These are phyloP conservation scores for Sebastes flavidus DNA, from an alignment of 2,797 vertebrate genomes.

Conservation along the genomic window DNA sequence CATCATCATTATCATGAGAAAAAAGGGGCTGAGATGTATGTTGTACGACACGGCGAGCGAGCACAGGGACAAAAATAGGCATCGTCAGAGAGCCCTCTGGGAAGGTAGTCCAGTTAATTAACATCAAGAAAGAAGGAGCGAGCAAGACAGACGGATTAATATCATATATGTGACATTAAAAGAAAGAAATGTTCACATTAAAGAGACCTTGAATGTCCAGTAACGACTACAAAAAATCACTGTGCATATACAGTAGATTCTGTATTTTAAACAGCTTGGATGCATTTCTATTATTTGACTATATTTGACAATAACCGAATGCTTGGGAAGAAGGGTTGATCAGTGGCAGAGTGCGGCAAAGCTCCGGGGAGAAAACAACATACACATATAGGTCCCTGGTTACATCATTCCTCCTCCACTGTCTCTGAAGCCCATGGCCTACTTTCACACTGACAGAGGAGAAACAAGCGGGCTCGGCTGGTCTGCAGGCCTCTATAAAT, in stretches of 20 bases:
- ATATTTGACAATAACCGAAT: not conserved
- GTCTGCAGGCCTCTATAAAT: slow-evolving; percentile 9
- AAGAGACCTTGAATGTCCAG: not conserved
- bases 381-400: slow-evolving; percentile 61
- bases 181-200: not conserved
- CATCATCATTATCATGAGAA: slow-evolving; percentile 20
- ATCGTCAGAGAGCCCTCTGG: slow-evolving; percentile 39
- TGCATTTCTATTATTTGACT: slow-evolving; percentile 7
- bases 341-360: slow-evolving; percentile 14
- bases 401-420: slow-evolving; percentile 64
- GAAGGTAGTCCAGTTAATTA: slow-evolving; percentile 62
- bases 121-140: slow-evolving; percentile 31
- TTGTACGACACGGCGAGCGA: slow-evolving; percentile 26
- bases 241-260: not conserved
- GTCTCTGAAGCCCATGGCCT: slow-evolving; percentile 60
- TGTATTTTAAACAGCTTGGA: not conserved
- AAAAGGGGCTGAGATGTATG: slow-evolving; percentile 18
- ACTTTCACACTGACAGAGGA: slow-evolving; percentile 55
- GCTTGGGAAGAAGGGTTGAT: slow-evolving; percentile 7
- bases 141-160: slow-evolving; percentile 5
- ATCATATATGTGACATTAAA: not conserved
- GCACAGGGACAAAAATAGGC: slow-evolving; percentile 59
- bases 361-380: slow-evolving; percentile 55
- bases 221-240: not conserved
- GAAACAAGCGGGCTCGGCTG: slow-evolving; percentile 21